phyloP scores from a whole-genome alignment of 2,888 invertebrate genomes.

The Blastobasis lacticolella region DNA sequence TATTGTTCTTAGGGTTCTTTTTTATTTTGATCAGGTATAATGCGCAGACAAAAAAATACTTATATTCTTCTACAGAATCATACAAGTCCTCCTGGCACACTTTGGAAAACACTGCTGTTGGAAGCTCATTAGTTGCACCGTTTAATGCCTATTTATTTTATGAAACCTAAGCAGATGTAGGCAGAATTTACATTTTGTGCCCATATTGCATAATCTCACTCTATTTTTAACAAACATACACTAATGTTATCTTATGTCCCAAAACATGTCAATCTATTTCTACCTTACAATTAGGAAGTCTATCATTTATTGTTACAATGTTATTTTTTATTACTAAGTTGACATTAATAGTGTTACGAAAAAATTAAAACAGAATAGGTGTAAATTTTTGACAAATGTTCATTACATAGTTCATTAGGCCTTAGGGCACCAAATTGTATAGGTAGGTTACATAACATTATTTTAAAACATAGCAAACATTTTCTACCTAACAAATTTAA shows the following conservation, averaged over 20 bases:
- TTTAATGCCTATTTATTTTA: background rate
- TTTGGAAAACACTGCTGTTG: no score
- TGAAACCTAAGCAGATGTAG: background rate
- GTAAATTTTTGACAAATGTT: no score
- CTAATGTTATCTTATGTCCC: constrained; percentile 2
- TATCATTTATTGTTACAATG: constrained; percentile 28
- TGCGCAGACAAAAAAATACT: no score
- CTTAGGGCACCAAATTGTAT: background rate
- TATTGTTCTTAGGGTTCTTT: no score
- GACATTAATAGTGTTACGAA: background rate
- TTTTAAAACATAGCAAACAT: background rate
- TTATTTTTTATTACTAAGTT: constrained; percentile 11
- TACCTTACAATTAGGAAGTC: constrained; percentile 24
- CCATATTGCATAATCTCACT: constrained; percentile 28
- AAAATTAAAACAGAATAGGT: background rate
- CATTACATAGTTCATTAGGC: no score
- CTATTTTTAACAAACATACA: constrained; percentile 10
- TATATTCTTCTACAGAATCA: no score
- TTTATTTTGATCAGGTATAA: no score
- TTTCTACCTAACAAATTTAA: background rate
- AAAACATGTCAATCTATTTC: constrained; percentile 4
- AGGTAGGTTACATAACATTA: background rate
- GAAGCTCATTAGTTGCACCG: no score
- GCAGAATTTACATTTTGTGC: constrained; percentile 6
- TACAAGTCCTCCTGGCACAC: no score